phyloP scores from a whole-genome alignment of 2,888 invertebrate species.

The Pantelozetes paolii region DNA sequence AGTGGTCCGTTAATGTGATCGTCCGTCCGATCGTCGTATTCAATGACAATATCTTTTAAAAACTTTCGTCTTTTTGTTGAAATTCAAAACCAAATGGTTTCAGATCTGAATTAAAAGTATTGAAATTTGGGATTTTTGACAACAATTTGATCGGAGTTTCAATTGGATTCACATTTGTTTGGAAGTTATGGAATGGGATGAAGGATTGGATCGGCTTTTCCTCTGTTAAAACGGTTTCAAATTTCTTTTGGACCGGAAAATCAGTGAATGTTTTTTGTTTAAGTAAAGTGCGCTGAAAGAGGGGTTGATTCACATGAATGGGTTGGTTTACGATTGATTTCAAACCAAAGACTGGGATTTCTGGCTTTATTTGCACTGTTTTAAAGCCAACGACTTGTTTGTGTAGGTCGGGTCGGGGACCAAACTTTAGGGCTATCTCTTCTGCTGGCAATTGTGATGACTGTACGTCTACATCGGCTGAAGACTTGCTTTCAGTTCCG shows the following conservation, averaged over 20 bases:
- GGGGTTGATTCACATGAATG: not conserved
- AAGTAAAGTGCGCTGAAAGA: not conserved
- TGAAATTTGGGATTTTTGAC: not conserved
- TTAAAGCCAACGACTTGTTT: not conserved
- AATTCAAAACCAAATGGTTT: not conserved
- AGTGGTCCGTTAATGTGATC: not conserved
- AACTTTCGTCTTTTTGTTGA: conserved; percentile 6
- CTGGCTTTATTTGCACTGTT: too few species aligned
- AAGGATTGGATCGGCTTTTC: not conserved
- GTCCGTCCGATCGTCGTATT: not conserved
- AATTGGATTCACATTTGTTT: not conserved
- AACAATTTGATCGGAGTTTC: conserved; percentile 22
- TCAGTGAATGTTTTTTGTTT: not conserved
- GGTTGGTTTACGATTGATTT: not conserved
- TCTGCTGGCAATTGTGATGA: conserved; percentile 37
- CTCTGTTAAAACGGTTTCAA: not conserved
- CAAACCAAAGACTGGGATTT: not conserved
- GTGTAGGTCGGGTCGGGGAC: conserved; percentile 4
- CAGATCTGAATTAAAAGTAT: too few species aligned
- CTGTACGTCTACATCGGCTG: conserved; percentile 27
- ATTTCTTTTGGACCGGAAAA: not conserved
- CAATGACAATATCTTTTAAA: not conserved
- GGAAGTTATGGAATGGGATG: not conserved
- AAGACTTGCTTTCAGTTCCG: conserved; percentile 37
- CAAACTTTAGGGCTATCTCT: conserved; percentile 36